Evolutionary conservation across 1,140 invertebrate species (phyloP).

Genomic region (Drosophila carrolli): DNA sequence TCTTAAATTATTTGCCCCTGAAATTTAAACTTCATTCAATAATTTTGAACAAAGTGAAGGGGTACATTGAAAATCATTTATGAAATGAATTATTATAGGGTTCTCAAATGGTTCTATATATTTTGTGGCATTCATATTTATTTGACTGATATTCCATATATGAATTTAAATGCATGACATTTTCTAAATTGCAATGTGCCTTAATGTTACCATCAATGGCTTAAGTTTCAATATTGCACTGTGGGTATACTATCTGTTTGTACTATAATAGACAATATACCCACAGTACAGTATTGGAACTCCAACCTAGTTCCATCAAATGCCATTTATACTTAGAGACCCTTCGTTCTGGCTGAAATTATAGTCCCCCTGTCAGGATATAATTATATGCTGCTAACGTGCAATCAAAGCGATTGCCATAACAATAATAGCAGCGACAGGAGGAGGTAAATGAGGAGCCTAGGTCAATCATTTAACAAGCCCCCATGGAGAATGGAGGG

Average conservation of each 20-base stretch:
- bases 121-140: too few species aligned
- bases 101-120: too few species aligned
- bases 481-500: slow-evolving; percentile 17
- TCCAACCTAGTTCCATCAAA: slow-evolving; percentile 3
- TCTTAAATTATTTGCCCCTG: background rate
- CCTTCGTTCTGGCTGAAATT: slow-evolving; percentile 13
- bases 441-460: slow-evolving; percentile 21
- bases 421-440: slow-evolving; percentile 40
- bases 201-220: background rate
- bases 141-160: too few species aligned
- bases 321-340: slow-evolving; percentile 6
- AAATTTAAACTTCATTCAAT: background rate
- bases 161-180: too few species aligned
- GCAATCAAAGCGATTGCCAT: slow-evolving; percentile 48
- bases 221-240: too few species aligned
- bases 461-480: slow-evolving; percentile 52
- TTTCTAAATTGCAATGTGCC: background rate
- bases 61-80: too few species aligned
- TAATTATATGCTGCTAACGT: slow-evolving; percentile 52
- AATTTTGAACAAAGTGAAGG: background rate
- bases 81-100: too few species aligned
- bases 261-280: background rate
- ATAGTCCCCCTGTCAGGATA: slow-evolving; percentile 21
- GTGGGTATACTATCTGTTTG: too few species aligned
- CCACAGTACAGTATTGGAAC: background rate